These are phyloP conservation scores for Melanaphis sacchari DNA, from an alignment of 1,140 invertebrate species.

Conservation along the genomic window DNA sequence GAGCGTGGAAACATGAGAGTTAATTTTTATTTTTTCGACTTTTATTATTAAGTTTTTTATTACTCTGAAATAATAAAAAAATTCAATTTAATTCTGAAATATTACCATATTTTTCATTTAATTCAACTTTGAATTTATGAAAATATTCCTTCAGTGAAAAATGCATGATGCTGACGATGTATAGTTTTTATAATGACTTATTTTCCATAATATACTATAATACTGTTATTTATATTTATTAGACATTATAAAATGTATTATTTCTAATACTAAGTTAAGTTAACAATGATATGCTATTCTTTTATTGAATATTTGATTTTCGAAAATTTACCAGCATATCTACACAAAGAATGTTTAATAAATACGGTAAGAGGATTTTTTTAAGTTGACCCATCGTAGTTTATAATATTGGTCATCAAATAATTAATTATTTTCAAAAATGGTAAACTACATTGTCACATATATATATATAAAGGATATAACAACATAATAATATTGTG, in stretches of 20 bases:
- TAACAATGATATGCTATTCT: neutral
- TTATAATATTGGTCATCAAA: neutral
- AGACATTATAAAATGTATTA: neutral
- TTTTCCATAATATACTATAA: neutral
- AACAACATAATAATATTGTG: neutral
- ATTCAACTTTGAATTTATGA: neutral
- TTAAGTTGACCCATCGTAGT: neutral
- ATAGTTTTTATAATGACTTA: neutral
- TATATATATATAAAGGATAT: no score
- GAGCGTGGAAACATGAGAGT: neutral
- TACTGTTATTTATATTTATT: neutral
- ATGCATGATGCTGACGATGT: neutral
- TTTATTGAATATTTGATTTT: neutral
- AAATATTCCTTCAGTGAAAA: neutral
- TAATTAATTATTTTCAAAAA: neutral
- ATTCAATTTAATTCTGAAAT: neutral
- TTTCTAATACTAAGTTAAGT: neutral
- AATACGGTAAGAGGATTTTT: neutral
- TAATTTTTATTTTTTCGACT: neutral
- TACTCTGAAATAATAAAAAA: neutral
- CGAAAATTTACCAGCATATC: neutral
- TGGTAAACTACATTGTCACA: no score
- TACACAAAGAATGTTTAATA: neutral
- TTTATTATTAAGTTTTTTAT: neutral
- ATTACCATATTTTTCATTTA: neutral